Base-by-base conservation (phyloP, 2,797 vertebrate genomes). In the Cirrhinus mrigala region DNA sequence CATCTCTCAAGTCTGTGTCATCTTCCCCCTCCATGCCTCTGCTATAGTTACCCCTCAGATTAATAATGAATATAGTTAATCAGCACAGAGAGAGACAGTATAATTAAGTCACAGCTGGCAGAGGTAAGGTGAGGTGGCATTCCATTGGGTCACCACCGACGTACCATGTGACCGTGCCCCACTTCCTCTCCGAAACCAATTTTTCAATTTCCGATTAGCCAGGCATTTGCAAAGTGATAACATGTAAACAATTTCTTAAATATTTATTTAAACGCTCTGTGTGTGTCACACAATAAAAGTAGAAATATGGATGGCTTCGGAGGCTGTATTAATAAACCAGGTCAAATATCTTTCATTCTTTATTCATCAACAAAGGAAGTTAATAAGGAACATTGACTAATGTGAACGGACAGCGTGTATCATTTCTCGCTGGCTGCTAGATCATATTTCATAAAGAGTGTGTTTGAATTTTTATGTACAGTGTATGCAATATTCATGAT, bases 381-480 rank as follows among this genome's bases (percentile, higher is more conserved):
- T 91, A 90, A 92, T 92, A 91, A 84, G 75, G 46, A 84, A 27
- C 77, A 82, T 50, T 52, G 60, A 92, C 88, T 83, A 88, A 89
- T 87, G 89, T 90, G 89, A 93, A 91, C 91, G 90, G 92, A 90
- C 90, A 90, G 93, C 89, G 90, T 91, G 89, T 93, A 94, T 94
- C 91, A 94, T 92, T 94, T 93, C 92, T 93, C 93, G 92, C 93
- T 93, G 93, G 93, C 92, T 93, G 92, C 94, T 93, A 92, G 94
- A 95, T 94, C 94, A 95, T 96, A 95, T 95, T 96, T 96, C 94
- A 95, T 94, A 94, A 96, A 94, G 90, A 92, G 91, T 92, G 92
- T 93, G 94, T 95, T 95, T 95, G 93, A 95, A 95, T 95, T 94
- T 96, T 95, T 94, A 95, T 95, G 94, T 94, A 94, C 93, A 94